phyloP scores from a whole-genome alignment of 2,888 invertebrate species.

The Eremobia ochroleuca region DNA sequence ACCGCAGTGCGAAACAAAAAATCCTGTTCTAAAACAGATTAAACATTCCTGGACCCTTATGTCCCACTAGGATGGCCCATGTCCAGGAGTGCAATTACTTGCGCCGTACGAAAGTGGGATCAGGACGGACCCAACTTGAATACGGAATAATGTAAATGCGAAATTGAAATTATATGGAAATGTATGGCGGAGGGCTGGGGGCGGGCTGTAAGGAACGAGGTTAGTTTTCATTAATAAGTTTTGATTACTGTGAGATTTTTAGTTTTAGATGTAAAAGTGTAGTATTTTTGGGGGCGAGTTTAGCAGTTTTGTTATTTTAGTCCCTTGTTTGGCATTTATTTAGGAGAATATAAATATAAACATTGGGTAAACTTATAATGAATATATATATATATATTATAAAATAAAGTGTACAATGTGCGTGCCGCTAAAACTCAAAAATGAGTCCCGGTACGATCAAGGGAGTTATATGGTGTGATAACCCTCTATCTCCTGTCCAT shows the following conservation, averaged over 20 bases:
- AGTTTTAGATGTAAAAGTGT: neutral
- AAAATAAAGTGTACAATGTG: no score
- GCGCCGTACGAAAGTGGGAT: conserved; percentile 53
- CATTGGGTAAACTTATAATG: no score
- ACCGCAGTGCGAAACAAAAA: conserved; percentile 43
- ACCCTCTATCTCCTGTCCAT: no score
- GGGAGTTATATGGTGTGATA: no score
- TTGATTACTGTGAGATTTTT: conserved; percentile 47
- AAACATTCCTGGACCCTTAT: conserved; percentile 64
- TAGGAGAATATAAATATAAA: no score
- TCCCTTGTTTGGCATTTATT: no score
- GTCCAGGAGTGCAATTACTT: conserved; percentile 61
- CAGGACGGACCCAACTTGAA: conserved; percentile 58
- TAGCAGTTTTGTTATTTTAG: no score
- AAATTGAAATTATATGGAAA: conserved; percentile 70
- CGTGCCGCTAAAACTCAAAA: no score
- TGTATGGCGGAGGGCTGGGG: conserved; percentile 40
- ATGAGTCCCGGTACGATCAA: no score
- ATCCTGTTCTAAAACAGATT: conserved; percentile 58
- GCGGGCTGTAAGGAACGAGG: conserved; percentile 37
- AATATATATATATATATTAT: no score
- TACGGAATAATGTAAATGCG: conserved; percentile 67
- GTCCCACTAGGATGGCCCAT: conserved; percentile 35
- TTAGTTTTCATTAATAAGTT: conserved; percentile 60
- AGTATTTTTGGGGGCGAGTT: neutral